Base-by-base conservation (phyloP, 2,797 vertebrate genomes). In the Cephalopachus bancanus region DNA sequence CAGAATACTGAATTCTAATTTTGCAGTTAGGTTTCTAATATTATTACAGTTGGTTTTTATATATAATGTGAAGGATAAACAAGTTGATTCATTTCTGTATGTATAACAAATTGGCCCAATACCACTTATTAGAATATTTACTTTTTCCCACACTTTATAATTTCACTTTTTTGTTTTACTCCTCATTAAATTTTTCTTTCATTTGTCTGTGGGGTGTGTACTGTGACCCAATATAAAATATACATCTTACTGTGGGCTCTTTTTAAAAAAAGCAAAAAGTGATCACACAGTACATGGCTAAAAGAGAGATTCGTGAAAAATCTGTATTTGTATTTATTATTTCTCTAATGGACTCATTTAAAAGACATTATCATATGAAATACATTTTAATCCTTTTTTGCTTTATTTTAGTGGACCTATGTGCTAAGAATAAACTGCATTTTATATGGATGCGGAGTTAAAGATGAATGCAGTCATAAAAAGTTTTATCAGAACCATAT, bases 341-440 rank as follows among this genome's bases (percentile, higher is more conserved):
- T 92, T 96, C 22, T 75, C 20, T n/a, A 69, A 91, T 22, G 37
- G 22, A 44, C 22, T 87, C 16, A 64, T 71, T 44, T 30, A 10
- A 76, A 87, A 93, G 30, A 55, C 15, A 91, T 83, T 85, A 59
- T 9, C 72, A 69, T 33, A 79, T 87, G 89, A 79, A 87, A 91
- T 64, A 24, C 14, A 53, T 57, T 65, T 84, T 62, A 30, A 2
- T 92, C 60, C 30, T 3, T 49, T 89, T 71, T 88, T 65, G 15
- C n/a, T 60, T 64, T 33, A 74, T 87, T 69, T 75, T 90, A 87
- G n/a, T 83, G 16, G 26, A 55, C 0, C 17, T 57, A 24, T 88
- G 19, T 89, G 75, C 65, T 83, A 91, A 91, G 28, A 91, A 88
- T 83, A 83, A 91, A 75, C 30, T 44, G 19, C 44, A 86, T 64